Conservation (phyloP, 2,888 invertebrate species). For the Melanotus villosus region DNA sequence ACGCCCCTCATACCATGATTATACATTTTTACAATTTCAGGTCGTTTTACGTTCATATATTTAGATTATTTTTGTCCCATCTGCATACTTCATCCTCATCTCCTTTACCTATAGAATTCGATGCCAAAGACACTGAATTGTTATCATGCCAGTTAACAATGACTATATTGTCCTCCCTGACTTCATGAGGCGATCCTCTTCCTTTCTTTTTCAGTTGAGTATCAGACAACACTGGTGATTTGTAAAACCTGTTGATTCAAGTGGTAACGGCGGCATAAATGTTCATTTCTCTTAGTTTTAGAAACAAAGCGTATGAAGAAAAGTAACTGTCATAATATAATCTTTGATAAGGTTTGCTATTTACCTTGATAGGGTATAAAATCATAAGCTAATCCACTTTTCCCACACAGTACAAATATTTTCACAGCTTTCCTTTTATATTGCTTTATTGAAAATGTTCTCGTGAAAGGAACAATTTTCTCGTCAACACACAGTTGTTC, state of each 20-base stretch:
- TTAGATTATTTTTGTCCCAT: background rate
- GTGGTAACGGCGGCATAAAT: no score
- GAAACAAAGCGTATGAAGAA: background rate
- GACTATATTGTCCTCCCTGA: background rate
- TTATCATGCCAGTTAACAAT: background rate
- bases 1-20: background rate
- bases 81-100: no score
- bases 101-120: background rate
- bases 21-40: background rate
- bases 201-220: background rate
- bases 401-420: no score
- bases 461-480: no score
- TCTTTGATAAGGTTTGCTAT: no score
- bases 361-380: no score
- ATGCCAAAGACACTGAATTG: background rate
- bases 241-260: background rate
- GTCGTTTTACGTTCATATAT: slow-evolving; percentile 8
- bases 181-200: background rate
- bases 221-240: slow-evolving; percentile 2
- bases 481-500: no score
- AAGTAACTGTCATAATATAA: no score
- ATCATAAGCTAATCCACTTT: no score
- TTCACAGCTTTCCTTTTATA: no score
- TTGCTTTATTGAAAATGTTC: no score
- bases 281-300: background rate